phyloP scores from a whole-genome alignment of 2,888 invertebrate genomes.

The Smittia sp. region DNA sequence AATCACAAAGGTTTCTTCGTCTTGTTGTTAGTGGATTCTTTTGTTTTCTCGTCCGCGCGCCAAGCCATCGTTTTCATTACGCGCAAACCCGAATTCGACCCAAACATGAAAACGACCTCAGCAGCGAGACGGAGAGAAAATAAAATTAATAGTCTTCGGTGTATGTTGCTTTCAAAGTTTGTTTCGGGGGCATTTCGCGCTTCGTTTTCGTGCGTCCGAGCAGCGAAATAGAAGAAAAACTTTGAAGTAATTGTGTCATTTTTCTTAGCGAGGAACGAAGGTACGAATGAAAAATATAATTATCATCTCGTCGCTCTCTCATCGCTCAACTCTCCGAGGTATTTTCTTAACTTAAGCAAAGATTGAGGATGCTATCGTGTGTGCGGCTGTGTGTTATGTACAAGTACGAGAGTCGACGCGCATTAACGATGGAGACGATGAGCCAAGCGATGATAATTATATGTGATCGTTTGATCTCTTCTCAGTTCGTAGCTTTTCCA shows the following conservation, averaged over 20 bases:
- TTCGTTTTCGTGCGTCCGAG: not conserved
- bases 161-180: conserved; percentile 18
- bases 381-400: not conserved
- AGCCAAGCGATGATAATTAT: not conserved
- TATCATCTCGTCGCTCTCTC: not conserved
- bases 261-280: not conserved
- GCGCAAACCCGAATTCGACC: conserved; percentile 10
- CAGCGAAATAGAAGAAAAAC: not conserved
- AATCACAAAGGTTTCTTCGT: not conserved
- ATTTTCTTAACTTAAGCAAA: not conserved
- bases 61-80: conserved; percentile 1
- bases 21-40: not conserved
- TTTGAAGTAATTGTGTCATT: conserved; percentile 10
- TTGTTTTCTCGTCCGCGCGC: conserved; percentile 6
- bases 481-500: not conserved
- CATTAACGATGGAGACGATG: not conserved
- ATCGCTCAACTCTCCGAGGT: not conserved
- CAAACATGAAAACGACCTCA: conserved; percentile 19
- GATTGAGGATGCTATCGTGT: conserved; percentile 3
- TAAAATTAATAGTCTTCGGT: conserved; percentile 12
- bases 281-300: not conserved
- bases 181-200: conserved; percentile 6
- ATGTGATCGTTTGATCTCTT: not conserved
- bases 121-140: not conserved
- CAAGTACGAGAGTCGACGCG: not conserved